Base-by-base conservation (phyloP, 30 jellyfish, hydroid and myxozoan species). In the Catostylus mosaicus region DNA sequence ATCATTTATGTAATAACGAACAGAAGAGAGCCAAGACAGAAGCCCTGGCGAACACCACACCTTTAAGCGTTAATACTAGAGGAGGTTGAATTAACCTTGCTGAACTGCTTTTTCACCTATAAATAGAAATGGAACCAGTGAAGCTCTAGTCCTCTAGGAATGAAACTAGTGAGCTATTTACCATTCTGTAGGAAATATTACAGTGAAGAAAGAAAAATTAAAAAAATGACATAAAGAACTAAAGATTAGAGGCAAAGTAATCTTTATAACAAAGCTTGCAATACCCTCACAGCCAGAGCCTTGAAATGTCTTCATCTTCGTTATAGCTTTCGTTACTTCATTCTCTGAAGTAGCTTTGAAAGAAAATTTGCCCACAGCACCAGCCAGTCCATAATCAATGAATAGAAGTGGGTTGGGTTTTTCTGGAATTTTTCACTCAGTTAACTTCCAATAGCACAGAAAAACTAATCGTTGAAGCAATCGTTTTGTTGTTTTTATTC, bases 261-360 rank as follows among this genome's bases (percentile, higher is more conserved):
- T 75, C 67, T 75, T 75, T 51, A 75, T 32, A 9, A 75, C 52
- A 75, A 51, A 26, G 61, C 71, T 57, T 59, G 80, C 79, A 14
- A 77, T 67, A 26, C 79, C 88, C 59, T 62, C 80, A 77, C 34
- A 56, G 12, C 88, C 90, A 65, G 56, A 65, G 61, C 89, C 89
- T 23, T 36, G 52, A 24, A 72, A 60, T 14, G 80, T 78, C 60
- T 78, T 63, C 48, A 78, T 43, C 22, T 78, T 60, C 2, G 27
- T 35, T 20, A 78, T 26, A 62, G 30, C 81, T 30, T 40, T 64
- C 29, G n/a, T 70, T 48, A 43, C 63, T 12, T 40, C 50, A 24
- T 11, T 37, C 35, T 0, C 76, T 16, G 24, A 8, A 60, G 65
- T 32, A 22, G 63, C 54, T 24, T 35, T 0, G 50, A 80, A 48